Evolutionary conservation across 2,113 vertebrate species (phyloP).

Genomic region (Clarias magur): DNA sequence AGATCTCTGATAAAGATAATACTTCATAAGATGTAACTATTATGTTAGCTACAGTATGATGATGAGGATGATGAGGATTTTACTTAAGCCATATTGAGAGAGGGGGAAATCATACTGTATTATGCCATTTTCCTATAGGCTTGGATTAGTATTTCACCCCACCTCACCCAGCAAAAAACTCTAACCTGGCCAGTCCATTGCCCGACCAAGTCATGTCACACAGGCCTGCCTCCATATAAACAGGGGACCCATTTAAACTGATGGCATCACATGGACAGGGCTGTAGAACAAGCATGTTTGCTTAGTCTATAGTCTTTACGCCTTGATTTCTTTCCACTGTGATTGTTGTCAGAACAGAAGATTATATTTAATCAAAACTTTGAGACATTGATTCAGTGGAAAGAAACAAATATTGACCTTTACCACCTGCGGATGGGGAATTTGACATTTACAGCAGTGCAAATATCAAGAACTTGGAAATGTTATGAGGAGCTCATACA

Average conservation of each 20-base stretch:
- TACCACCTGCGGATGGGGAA: background rate
- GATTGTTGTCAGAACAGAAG: slow-evolving; percentile 40
- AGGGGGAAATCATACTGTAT: background rate
- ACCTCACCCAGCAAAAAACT: background rate
- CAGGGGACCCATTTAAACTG: background rate
- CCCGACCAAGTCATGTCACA: background rate
- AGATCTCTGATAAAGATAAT: no score
- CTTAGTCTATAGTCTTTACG: slow-evolving; percentile 4
- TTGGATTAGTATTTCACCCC: background rate
- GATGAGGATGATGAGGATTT: background rate
- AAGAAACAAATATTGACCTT: slow-evolving; percentile 45
- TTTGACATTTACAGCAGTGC: slow-evolving; percentile 40
- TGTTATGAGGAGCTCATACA: background rate
- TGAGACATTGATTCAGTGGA: slow-evolving; percentile 12
- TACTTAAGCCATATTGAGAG: background rate
- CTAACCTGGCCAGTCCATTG: background rate
- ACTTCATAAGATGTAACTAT: no score
- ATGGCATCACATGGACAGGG: background rate
- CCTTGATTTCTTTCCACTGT: slow-evolving; percentile 23
- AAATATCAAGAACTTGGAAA: slow-evolving; percentile 17
- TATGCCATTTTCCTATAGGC: background rate
- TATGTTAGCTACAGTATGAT: no score
- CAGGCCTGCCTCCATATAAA: background rate
- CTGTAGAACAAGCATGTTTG: background rate
- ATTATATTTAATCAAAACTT: slow-evolving; percentile 37